phyloP scores from a whole-genome alignment of 2,888 invertebrate species.

The Macropis europaea region DNA sequence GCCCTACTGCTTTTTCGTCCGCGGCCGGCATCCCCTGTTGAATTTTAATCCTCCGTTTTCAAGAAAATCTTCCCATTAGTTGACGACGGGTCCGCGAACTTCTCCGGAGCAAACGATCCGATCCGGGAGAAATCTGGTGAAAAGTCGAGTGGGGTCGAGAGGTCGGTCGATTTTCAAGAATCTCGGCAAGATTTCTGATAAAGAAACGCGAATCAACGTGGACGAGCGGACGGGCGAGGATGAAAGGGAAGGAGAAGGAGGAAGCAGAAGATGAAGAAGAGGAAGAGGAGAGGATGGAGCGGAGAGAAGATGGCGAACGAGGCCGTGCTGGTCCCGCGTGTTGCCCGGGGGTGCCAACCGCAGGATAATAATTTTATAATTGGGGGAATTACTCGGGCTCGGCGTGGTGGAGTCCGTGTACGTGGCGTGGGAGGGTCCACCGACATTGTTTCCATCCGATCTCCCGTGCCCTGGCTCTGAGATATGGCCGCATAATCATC shows the following conservation, averaged over 20 bases:
- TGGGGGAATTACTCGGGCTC: slow-evolving; percentile 79
- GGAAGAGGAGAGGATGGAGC: slow-evolving; percentile 37
- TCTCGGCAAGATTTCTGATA: no score
- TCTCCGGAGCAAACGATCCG: no score
- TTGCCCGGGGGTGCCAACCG: slow-evolving; percentile 79
- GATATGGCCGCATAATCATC: slow-evolving; percentile 79
- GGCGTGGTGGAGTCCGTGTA: slow-evolving; percentile 74
- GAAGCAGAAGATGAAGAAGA: not conserved
- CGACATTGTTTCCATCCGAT: slow-evolving; percentile 76
- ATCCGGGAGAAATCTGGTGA: not conserved
- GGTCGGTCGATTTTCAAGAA: slow-evolving; percentile 40
- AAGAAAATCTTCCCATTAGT: not conserved
- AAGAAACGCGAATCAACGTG: slow-evolving; percentile 62
- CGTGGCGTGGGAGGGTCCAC: slow-evolving; percentile 76
- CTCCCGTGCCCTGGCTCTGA: slow-evolving; percentile 72
- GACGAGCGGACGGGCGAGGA: slow-evolving; percentile 60
- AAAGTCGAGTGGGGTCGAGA: not conserved
- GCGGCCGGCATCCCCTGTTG: no score
- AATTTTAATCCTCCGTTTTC: not conserved
- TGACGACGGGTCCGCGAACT: no score
- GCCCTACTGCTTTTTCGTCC: not conserved
- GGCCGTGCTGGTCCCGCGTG: slow-evolving; percentile 70
- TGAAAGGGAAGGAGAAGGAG: slow-evolving; percentile 59
- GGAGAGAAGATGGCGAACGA: slow-evolving; percentile 59
- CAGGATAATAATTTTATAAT: slow-evolving; percentile 79